Conservation (phyloP, 2,888 invertebrate species). For the Lithophane leautieri region DNA sequence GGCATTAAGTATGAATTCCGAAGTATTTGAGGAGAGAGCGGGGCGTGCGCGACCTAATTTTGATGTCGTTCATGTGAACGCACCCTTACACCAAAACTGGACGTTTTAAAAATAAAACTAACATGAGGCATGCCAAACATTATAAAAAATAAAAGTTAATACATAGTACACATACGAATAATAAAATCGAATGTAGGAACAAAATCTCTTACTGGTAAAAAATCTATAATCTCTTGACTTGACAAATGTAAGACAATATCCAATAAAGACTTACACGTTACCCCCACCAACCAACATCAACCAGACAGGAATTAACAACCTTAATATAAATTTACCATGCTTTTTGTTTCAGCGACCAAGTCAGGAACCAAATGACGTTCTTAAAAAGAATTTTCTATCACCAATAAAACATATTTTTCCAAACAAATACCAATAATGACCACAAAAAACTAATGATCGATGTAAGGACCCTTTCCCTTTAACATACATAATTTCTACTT, state of each 20-base stretch:
- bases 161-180: not conserved
- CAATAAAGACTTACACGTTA: not conserved
- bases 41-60: too few species aligned
- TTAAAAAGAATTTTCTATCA: not conserved
- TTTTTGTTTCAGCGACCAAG: too few species aligned
- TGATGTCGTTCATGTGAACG: not conserved
- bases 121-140: not conserved
- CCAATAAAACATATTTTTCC: not conserved
- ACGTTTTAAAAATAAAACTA: not conserved
- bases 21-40: not conserved
- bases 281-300: not conserved
- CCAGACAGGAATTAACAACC: not conserved
- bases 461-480: not conserved
- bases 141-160: not conserved
- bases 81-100: not conserved
- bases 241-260: not conserved
- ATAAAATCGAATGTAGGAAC: not conserved
- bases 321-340: not conserved
- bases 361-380: too few species aligned
- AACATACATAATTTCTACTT: not conserved
- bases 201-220: not conserved
- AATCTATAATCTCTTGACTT: not conserved
- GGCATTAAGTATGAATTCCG: not conserved
- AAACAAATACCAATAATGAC: not conserved
- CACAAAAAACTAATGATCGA: not conserved